These are phyloP conservation scores for Hephaestus fuliginosus DNA, from an alignment of 2,797 vertebrate species.

Conservation along the genomic window DNA sequence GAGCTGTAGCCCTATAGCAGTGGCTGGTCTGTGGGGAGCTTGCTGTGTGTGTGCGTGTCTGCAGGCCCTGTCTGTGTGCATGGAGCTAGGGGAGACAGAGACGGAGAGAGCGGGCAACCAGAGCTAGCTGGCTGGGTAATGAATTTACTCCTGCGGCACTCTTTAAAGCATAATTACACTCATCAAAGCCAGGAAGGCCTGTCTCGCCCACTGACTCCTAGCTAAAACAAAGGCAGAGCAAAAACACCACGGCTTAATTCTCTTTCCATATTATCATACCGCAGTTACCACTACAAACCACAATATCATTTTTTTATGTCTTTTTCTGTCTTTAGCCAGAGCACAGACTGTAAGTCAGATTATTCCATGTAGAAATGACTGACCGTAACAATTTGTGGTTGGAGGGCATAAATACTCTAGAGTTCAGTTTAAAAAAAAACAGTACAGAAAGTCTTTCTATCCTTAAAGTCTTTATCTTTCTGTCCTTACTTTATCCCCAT, in stretches of 20 bases:
- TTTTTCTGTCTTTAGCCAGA: slow-evolving; percentile 41
- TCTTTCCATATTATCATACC: slow-evolving; percentile 54
- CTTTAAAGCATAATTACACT: slow-evolving; percentile 85
- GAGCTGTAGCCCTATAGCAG: slow-evolving; percentile 78
- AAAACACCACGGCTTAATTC: slow-evolving; percentile 49
- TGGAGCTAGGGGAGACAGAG: slow-evolving; percentile 71
- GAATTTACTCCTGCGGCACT: slow-evolving; percentile 86
- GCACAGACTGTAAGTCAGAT: slow-evolving; percentile 10
- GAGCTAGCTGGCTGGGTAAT: slow-evolving; percentile 81
- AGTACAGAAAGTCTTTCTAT: background rate
- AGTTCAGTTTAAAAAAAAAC: slow-evolving; percentile 29
- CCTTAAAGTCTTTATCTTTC: background rate
- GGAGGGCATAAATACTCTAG: slow-evolving; percentile 22
- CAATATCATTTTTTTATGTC: slow-evolving; percentile 38
- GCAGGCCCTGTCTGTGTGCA: slow-evolving; percentile 75
- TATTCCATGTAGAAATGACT: slow-evolving; percentile 39
- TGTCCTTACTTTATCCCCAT: background rate
- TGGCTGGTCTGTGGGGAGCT: slow-evolving; percentile 80
- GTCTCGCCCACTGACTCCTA: slow-evolving; percentile 77
- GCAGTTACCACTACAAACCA: slow-evolving; percentile 46
- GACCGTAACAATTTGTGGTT: slow-evolving; percentile 36
- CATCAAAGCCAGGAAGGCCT: slow-evolving; percentile 80
- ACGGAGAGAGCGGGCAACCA: slow-evolving; percentile 60
- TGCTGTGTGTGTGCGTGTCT: slow-evolving; percentile 71
- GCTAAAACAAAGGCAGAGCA: slow-evolving; percentile 78